These are phyloP conservation scores for Anoplius nigerrimus DNA, from an alignment of 2,888 invertebrate genomes.

Conservation along the genomic window DNA sequence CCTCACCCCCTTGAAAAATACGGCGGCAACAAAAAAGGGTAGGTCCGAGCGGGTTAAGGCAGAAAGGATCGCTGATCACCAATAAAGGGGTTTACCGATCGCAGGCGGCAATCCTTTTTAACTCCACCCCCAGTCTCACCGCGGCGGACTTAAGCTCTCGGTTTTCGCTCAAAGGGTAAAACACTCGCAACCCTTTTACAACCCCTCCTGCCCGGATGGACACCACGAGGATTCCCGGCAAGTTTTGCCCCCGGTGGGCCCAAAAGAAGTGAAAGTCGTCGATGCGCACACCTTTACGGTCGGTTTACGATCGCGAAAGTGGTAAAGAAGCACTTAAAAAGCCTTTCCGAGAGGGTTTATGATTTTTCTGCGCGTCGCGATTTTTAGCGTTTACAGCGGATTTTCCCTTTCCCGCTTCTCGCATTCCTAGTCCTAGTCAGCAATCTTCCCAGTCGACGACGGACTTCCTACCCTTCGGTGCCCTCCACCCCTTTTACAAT, in stretches of 20 bases:
- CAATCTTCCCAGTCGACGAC: not conserved
- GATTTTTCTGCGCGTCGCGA: slow-evolving; percentile 47
- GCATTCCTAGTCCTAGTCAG: too few species aligned
- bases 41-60: slow-evolving; percentile 66
- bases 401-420: slow-evolving; percentile 56
- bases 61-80: slow-evolving; percentile 69
- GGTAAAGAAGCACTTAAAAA: slow-evolving; percentile 49
- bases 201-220: too few species aligned
- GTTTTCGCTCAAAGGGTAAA: slow-evolving; percentile 62
- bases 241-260: slow-evolving; percentile 2
- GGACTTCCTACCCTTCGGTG: slow-evolving; percentile 31
- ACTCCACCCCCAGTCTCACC: slow-evolving; percentile 55
- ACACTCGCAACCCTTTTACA: slow-evolving; percentile 62
- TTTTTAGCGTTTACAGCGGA: slow-evolving; percentile 51
- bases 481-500: slow-evolving; percentile 70
- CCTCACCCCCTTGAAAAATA: slow-evolving; percentile 68
- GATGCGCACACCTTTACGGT: slow-evolving; percentile 25
- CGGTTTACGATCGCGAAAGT: slow-evolving; percentile 39
- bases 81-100: slow-evolving; percentile 69
- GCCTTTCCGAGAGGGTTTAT: slow-evolving; percentile 65
- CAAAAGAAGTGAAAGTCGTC: slow-evolving; percentile 65
- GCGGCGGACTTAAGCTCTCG: slow-evolving; percentile 51
- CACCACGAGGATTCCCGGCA: slow-evolving; percentile 6
- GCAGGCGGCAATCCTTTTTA: slow-evolving; percentile 66
- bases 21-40: slow-evolving; percentile 63